A percentile compares a stretch with the other conserved stretches of the same genome.
Evolutionary conservation across 2,888 invertebrate genomes (phyloP).

Genomic region (Mantis religiosa): DNA sequence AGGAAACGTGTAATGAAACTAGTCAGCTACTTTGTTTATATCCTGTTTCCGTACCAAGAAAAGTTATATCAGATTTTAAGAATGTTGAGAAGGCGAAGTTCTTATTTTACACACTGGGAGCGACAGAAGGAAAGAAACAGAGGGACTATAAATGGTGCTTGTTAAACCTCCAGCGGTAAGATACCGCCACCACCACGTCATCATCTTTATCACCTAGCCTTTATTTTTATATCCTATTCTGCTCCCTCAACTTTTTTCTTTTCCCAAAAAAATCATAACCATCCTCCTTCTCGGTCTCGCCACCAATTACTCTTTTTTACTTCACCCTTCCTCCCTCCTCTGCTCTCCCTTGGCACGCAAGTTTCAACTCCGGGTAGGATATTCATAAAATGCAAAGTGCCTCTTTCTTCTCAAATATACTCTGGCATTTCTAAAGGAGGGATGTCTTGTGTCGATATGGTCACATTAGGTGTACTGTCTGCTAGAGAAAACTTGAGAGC

Average conservation of each 20-base stretch:
- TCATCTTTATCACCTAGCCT: not conserved
- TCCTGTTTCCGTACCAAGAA: no score
- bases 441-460: not conserved
- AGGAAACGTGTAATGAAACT: no score
- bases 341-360: not conserved
- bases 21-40: no score
- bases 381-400: slow-evolving; percentile 32
- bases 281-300: not conserved
- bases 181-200: not conserved
- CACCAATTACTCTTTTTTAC: slow-evolving; percentile 11
- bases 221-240: not conserved
- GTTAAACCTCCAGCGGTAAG: not conserved
- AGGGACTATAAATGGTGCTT: not conserved
- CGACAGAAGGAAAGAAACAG: not conserved
- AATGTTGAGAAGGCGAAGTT: no score
- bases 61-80: no score
- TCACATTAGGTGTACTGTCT: not conserved
- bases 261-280: not conserved
- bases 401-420: slow-evolving; percentile 21
- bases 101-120: no score
- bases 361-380: not conserved
- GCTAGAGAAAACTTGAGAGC: not conserved
- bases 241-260: not conserved
- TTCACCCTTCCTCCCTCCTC: slow-evolving; percentile 10
- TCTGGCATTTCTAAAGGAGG: not conserved